These are phyloP conservation scores for Darevskia nairensis DNA, from an alignment of 2,797 vertebrate species.

Conservation along the genomic window DNA sequence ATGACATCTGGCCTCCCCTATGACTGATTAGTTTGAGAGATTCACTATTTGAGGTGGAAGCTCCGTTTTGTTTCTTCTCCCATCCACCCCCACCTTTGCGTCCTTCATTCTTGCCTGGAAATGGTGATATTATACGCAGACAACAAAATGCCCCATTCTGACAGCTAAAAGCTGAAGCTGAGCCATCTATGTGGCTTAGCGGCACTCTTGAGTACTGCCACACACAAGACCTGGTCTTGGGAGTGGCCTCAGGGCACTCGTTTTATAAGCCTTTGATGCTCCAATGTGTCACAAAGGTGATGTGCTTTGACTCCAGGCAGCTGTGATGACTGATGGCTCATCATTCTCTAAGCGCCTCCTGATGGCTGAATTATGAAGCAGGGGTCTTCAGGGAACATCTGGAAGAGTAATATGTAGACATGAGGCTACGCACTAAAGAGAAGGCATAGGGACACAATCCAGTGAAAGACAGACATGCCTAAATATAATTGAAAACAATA, in stretches of 20 bases:
- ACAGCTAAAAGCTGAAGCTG: slow-evolving; percentile 68
- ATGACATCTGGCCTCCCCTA: slow-evolving; percentile 75
- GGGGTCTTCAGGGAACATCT: slow-evolving; percentile 20
- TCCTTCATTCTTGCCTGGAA: slow-evolving; percentile 60
- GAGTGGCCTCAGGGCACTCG: slow-evolving; percentile 64
- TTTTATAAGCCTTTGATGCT: slow-evolving; percentile 70
- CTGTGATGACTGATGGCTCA: slow-evolving; percentile 41
- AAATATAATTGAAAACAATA: not conserved
- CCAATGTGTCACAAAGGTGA: slow-evolving; percentile 70
- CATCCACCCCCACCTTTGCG: slow-evolving; percentile 6
- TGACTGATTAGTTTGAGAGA: slow-evolving; percentile 77
- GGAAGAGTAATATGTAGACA: slow-evolving; percentile 29
- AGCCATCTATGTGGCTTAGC: slow-evolving; percentile 60
- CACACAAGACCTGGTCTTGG: slow-evolving; percentile 60
- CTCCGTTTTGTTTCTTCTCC: slow-evolving; percentile 47
- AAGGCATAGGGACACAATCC: not conserved
- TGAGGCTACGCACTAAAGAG: slow-evolving; percentile 26
- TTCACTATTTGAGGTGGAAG: slow-evolving; percentile 70
- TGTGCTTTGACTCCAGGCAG: slow-evolving; percentile 57
- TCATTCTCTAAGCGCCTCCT: slow-evolving; percentile 51
- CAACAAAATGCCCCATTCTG: slow-evolving; percentile 57
- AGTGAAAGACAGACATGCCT: not conserved
- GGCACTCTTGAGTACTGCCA: slow-evolving; percentile 29
- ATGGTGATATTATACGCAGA: slow-evolving; percentile 65
- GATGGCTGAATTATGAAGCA: slow-evolving; percentile 64